Conservation (phyloP, 2,888 invertebrate species). For the Coelopa pilipes region DNA sequence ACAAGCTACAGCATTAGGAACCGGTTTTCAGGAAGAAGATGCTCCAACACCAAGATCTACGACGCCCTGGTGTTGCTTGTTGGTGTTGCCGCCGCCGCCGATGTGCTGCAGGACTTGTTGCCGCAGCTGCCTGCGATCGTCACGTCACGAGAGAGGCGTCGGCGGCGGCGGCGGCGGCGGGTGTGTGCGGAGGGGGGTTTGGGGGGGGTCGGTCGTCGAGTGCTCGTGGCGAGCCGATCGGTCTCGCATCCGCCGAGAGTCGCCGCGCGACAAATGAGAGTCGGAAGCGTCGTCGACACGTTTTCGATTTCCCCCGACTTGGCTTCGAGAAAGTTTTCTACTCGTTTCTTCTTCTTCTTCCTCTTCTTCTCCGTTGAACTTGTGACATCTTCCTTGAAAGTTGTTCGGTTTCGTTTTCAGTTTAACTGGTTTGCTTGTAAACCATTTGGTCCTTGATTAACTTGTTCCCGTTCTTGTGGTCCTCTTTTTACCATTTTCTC, state of each 20-base stretch:
- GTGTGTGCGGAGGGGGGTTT: too few relatives aligned
- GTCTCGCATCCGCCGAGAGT: not conserved
- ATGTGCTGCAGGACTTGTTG: constrained; percentile 12
- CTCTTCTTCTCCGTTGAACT: not conserved
- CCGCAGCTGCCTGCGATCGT: not conserved
- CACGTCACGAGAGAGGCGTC: not conserved
- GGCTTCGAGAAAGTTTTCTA: not conserved
- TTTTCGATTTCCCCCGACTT: not conserved
- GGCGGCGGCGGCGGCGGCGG: too few relatives aligned
- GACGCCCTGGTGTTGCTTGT: not conserved
- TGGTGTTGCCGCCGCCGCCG: not conserved
- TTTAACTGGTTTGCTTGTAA: too few relatives aligned
- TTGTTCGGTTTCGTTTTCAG: too few relatives aligned
- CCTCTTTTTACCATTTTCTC: too few relatives aligned
- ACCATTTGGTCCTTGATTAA: too few relatives aligned
- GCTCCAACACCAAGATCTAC: too few relatives aligned
- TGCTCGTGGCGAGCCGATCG: not conserved
- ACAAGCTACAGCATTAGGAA: constrained; percentile 10
- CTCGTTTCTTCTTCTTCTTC: not conserved
- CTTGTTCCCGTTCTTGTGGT: too few relatives aligned
- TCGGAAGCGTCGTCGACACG: not conserved
- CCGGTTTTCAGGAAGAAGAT: constrained; percentile 39
- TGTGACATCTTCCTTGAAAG: too few relatives aligned
- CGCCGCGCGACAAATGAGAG: not conserved
- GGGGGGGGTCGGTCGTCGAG: not conserved